phyloP scores from a whole-genome alignment of 2,113 vertebrate species.

The Urocitellus parryii region DNA sequence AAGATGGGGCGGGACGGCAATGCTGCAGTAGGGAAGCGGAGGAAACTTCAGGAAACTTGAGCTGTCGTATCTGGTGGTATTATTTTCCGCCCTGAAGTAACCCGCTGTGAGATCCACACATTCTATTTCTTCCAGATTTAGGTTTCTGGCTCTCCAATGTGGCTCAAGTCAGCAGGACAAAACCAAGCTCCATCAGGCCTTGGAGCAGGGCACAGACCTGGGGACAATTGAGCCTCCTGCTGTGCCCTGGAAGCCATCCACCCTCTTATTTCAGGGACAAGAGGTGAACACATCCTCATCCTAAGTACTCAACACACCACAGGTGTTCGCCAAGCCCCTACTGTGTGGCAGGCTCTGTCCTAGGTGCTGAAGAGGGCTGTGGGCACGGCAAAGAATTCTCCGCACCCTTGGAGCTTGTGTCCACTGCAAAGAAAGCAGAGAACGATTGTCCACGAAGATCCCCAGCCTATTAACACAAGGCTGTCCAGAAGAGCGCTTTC shows the following conservation, averaged over 20 bases:
- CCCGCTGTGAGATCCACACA: background rate
- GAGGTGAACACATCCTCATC: too few relatives aligned
- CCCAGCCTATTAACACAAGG: background rate
- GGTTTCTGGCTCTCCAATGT: background rate
- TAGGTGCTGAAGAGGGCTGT: background rate
- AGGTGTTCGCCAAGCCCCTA: too few relatives aligned
- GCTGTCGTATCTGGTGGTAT: too few relatives aligned
- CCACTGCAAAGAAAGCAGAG: background rate
- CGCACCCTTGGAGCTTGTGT: background rate
- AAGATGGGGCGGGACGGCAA: rapidly evolving
- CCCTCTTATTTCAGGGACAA: background rate
- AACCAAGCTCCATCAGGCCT: background rate
- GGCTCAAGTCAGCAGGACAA: background rate
- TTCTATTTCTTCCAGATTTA: background rate
- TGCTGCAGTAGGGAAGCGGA: too few relatives aligned
- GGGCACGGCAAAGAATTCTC: background rate
- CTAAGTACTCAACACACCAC: rapidly evolving
- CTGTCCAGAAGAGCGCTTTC: background rate
- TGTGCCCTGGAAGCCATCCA: background rate
- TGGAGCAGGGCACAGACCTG: background rate
- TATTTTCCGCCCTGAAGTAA: background rate
- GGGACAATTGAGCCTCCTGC: too few relatives aligned
- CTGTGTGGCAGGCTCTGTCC: rapidly evolving
- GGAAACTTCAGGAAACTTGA: background rate
- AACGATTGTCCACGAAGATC: background rate